These are phyloP conservation scores for Rhineura floridana DNA, from an alignment of 2,113 vertebrate genomes.

Conservation along the genomic window DNA sequence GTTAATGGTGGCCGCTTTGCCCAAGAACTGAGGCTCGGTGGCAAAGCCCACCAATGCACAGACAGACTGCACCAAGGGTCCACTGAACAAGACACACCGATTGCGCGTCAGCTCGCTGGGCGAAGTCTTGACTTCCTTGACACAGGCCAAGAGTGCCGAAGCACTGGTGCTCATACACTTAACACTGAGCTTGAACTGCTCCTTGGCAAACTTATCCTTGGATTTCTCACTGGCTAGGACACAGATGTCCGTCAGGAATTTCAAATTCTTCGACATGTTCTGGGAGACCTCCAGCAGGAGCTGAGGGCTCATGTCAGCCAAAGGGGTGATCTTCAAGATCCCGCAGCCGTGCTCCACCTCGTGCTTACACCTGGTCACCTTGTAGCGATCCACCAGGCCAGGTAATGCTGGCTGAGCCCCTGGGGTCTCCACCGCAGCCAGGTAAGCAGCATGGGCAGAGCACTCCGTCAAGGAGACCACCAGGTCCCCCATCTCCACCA, in stretches of 20 bases:
- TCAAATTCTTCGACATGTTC: slow-evolving; percentile 93
- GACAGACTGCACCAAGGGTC: slow-evolving; percentile 92
- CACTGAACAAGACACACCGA: slow-evolving; percentile 93
- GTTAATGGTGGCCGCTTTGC: slow-evolving; percentile 88
- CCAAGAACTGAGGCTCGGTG: slow-evolving; percentile 96
- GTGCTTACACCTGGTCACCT: slow-evolving; percentile 93
- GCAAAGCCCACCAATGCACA: slow-evolving; percentile 94
- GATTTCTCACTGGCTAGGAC: slow-evolving; percentile 91
- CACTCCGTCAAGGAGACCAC: slow-evolving; percentile 95
- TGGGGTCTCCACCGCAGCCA: slow-evolving; percentile 89
- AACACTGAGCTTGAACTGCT: slow-evolving; percentile 96
- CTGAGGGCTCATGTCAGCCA: slow-evolving; percentile 92
- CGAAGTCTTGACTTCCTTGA: slow-evolving; percentile 92
- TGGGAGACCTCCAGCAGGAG: slow-evolving; percentile 95
- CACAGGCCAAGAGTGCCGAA: slow-evolving; percentile 92
- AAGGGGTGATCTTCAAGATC: slow-evolving; percentile 83
- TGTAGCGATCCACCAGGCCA: slow-evolving; percentile 96
- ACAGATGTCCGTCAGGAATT: slow-evolving; percentile 93
- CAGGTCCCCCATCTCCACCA: slow-evolving; percentile 92
- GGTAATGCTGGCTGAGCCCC: slow-evolving; percentile 89
- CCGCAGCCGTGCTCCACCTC: slow-evolving; percentile 95
- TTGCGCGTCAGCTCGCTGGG: slow-evolving; percentile 91
- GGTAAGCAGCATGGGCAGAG: slow-evolving; percentile 94
- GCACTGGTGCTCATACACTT: slow-evolving; percentile 96
- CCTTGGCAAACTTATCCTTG: slow-evolving; percentile 92